phyloP scores from a whole-genome alignment of 1,140 invertebrate genomes.

The Phymorhynchus buccinoides region DNA sequence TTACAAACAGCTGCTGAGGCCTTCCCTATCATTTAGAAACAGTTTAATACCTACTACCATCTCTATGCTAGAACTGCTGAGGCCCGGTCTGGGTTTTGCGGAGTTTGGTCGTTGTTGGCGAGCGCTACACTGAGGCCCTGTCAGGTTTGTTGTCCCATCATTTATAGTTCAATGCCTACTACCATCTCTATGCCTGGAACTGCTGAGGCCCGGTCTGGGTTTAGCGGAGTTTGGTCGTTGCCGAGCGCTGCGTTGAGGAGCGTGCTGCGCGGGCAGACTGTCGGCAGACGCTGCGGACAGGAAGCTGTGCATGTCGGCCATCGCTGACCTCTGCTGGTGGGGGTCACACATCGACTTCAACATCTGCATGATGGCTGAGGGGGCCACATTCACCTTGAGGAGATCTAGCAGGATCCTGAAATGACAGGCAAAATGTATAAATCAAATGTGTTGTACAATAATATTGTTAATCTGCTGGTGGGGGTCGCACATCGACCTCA shows the following conservation, averaged over 20 bases:
- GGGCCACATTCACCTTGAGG: constrained; percentile 66
- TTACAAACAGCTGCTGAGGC: too few relatives aligned
- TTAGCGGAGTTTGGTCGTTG: background rate
- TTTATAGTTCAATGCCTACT: constrained; percentile 8
- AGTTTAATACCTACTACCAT: too few relatives aligned
- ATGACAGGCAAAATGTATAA: too few relatives aligned
- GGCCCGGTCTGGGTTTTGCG: too few relatives aligned
- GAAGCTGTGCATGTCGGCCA: constrained; percentile 16
- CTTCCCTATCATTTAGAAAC: too few relatives aligned
- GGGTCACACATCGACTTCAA: constrained; percentile 61
- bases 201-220: background rate
- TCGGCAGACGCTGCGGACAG: background rate
- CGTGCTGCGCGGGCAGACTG: background rate
- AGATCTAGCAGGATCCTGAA: constrained; percentile 65
- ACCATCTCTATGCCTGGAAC: background rate
- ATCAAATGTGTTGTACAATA: too few relatives aligned
- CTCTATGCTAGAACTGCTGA: too few relatives aligned
- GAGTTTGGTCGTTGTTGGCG: too few relatives aligned
- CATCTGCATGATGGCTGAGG: constrained; percentile 61
- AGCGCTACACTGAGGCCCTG: background rate
- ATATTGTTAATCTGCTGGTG: constrained; percentile 51
- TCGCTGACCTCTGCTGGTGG: constrained; percentile 43
- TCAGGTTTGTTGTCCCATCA: background rate
- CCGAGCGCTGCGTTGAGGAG: background rate
- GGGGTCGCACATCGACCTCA: constrained; percentile 60